A percentile compares a stretch with the other conserved stretches of the same genome.
phyloP scores from a whole-genome alignment of 1,140 invertebrate species.

The Drosophila kanapiae region DNA sequence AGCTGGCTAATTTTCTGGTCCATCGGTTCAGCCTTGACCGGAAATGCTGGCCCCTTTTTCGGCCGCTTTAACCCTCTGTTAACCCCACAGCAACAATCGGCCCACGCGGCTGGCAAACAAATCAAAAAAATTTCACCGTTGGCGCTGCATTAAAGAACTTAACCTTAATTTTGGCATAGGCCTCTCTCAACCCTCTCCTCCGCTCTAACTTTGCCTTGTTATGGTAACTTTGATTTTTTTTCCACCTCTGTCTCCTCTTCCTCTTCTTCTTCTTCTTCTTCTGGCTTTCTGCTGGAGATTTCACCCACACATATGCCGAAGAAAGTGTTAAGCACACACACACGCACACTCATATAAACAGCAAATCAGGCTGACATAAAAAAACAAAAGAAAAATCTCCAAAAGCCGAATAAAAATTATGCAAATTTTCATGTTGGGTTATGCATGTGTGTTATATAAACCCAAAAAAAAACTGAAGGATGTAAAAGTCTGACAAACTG shows the following conservation, averaged over 20 bases:
- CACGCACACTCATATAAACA: neutral
- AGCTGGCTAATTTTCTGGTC: constrained; percentile 40
- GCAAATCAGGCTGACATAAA: constrained; percentile 13
- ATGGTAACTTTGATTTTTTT: constrained; percentile 46
- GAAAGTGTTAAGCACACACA: constrained; percentile 37
- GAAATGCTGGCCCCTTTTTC: constrained; percentile 24
- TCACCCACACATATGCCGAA: constrained; percentile 44
- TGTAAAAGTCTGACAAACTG: constrained; percentile 47
- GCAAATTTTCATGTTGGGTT: constrained; percentile 46
- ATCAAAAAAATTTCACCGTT: constrained; percentile 46
- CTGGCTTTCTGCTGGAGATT: constrained; percentile 24
- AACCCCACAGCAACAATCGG: too few relatives aligned
- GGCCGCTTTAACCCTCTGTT: constrained; percentile 10
- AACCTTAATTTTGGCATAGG: constrained; percentile 54
- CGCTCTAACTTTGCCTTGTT: constrained; percentile 24
- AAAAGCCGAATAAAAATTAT: constrained; percentile 48
- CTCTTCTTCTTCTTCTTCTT: neutral
- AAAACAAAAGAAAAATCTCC: constrained; percentile 21
- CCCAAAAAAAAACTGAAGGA: constrained; percentile 39
- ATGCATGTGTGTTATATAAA: constrained; percentile 63
- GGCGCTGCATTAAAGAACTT: constrained; percentile 55
- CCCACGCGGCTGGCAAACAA: constrained; percentile 35
- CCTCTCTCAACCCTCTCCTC: neutral
- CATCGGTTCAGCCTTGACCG: constrained; percentile 52
- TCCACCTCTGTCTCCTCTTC: constrained; percentile 5